Evolutionary conservation across 1,140 invertebrate species (phyloP), one percentile per base, ranked within the genome.

Genomic region (Drosophila setifemur): DNA sequence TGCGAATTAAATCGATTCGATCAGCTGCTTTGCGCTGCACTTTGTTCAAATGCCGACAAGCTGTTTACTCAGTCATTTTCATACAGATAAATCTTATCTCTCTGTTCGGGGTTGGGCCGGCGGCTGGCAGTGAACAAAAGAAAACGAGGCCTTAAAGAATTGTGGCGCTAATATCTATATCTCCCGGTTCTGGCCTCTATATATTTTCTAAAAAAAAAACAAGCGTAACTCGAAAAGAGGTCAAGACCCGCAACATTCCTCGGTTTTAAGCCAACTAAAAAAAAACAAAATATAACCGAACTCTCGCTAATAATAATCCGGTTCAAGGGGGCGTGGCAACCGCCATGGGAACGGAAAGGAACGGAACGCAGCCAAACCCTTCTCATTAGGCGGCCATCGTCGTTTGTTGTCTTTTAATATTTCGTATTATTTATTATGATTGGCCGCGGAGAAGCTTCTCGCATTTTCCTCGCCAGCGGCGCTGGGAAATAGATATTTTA

Each of bases 11-110:
- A 66, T 49, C 58, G 43, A 66, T 66, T 66, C 61, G 61, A 66
- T 64, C 61, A 40, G 43, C 61, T 40, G 60, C 60, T 49, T 63
- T 64, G 25, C 29, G 57, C 18, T 64, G 61, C 58, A 64, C 58
- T 66, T 66, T 66, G 61, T 66, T 16, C 43, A 66, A 66, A 66
- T 49, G 58, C 61, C 61, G 61, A 64, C 61, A 66, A 28, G 29
- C 33, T 66, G 61, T 66, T 64, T 64, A 64, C 61, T 39, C 47
- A 31, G 61, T 63, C 43, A 18, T 6, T 40, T 48, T 23, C 21
- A 6, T 19, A 19, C 40, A 48, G 61, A 64, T 64, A 64, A 49
- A 64, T 49, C 58, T 64, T 64, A 64, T 64, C 61, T 64, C 14
- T 18, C 23, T 8, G 42, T 33, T 43, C 9, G 33, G 42, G 61